phyloP scores from a whole-genome alignment of 2,113 vertebrate genomes.

The Aldabrachelys gigantea region DNA sequence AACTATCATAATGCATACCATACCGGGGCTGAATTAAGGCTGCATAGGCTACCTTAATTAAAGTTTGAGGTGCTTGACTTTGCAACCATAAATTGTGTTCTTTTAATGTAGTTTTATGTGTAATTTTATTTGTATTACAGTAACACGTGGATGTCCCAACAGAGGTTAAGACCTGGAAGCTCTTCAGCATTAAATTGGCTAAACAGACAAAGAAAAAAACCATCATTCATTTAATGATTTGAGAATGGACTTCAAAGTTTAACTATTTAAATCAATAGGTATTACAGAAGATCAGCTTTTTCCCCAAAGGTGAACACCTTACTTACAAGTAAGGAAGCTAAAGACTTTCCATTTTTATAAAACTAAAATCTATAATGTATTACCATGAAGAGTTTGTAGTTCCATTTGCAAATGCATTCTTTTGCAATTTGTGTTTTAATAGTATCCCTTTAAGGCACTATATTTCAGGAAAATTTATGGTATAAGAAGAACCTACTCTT shows the following conservation, averaged over 20 bases:
- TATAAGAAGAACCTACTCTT: not conserved
- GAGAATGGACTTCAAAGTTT: too few species aligned
- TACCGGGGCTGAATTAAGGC: not conserved
- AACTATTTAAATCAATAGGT: not conserved
- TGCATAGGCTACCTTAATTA: not conserved
- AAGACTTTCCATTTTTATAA: fast-evolving
- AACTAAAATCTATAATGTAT: not conserved
- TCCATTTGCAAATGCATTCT: not conserved
- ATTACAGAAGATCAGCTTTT: not conserved
- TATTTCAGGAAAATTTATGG: not conserved
- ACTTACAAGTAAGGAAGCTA: not conserved
- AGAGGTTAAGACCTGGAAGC: not conserved
- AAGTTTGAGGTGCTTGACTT: not conserved
- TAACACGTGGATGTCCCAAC: not conserved
- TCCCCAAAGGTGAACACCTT: not conserved
- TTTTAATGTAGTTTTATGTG: not conserved
- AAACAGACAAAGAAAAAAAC: not conserved
- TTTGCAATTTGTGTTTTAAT: not conserved
- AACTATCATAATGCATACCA: not conserved
- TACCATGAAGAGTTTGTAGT: too few species aligned
- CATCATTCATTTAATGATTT: not conserved
- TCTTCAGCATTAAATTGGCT: not conserved
- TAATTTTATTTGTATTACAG: not conserved
- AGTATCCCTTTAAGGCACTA: not conserved
- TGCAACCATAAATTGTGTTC: not conserved